These are phyloP conservation scores for Eupsittula cactorum DNA, from an alignment of 2,113 vertebrate species.

Conservation along the genomic window DNA sequence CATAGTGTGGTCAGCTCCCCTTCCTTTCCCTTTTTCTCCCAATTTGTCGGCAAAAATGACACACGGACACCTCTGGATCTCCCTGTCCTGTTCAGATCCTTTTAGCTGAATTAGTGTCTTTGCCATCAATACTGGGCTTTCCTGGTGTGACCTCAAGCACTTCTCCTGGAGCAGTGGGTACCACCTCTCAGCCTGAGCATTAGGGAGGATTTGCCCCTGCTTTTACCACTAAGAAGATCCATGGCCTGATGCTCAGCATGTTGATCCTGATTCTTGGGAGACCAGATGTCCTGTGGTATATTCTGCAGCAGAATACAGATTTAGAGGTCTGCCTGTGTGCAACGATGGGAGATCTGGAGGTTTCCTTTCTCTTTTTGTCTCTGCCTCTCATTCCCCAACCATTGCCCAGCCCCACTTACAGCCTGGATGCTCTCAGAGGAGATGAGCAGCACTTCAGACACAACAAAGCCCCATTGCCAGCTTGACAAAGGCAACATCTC, in stretches of 20 bases:
- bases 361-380: not conserved
- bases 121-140: not conserved
- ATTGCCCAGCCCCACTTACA: not conserved
- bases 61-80: not conserved
- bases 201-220: not conserved
- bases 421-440: not conserved
- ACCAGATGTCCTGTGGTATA: not conserved
- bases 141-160: not conserved
- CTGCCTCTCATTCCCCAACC: not conserved
- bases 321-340: not conserved
- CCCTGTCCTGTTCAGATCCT: not conserved
- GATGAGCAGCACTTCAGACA: not conserved
- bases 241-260: rapidly evolving
- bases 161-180: not conserved
- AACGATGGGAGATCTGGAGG: rapidly evolving
- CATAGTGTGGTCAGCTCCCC: rapidly evolving
- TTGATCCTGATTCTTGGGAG: rapidly evolving
- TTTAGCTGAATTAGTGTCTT: not conserved
- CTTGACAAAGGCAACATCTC: constrained; percentile 22
- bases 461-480: not conserved
- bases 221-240: not conserved
- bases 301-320: not conserved
- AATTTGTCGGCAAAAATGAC: not conserved
- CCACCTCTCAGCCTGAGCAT: not conserved
- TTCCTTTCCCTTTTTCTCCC: not conserved